Evolutionary conservation across 2,888 invertebrate species (phyloP).

Genomic region (Parochlus steinenii): DNA sequence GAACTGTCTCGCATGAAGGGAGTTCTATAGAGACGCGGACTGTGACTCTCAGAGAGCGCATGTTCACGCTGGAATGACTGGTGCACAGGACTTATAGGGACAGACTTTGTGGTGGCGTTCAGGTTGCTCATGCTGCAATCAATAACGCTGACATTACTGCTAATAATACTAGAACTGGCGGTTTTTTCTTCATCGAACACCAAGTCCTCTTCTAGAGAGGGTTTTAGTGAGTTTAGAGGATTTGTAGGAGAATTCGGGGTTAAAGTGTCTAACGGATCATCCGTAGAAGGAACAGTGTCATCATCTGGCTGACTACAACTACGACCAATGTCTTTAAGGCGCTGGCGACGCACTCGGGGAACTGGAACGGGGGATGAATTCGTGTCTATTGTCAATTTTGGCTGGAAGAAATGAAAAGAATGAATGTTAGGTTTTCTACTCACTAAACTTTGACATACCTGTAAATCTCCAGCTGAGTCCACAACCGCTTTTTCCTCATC

Average conservation of each 20-base stretch:
- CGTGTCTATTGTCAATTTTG: too few relatives aligned
- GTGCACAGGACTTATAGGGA: too few relatives aligned
- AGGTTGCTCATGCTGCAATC: too few relatives aligned
- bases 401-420: too few relatives aligned
- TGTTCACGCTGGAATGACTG: constrained; percentile 5
- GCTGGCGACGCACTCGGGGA: neutral
- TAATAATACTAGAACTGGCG: constrained; percentile 5
- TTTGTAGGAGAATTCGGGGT: constrained; percentile 8
- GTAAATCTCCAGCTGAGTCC: too few relatives aligned
- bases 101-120: too few relatives aligned
- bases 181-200: constrained; percentile 8
- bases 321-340: constrained; percentile 15
- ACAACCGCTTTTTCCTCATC: too few relatives aligned
- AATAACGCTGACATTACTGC: too few relatives aligned
- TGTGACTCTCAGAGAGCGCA: constrained; percentile 33
- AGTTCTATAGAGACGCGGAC: constrained; percentile 30
- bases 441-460: too few relatives aligned
- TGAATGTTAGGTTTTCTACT: too few relatives aligned
- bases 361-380: constrained; percentile 8
- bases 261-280: constrained; percentile 5
- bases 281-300: neutral
- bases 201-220: too few relatives aligned
- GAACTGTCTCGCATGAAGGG: constrained; percentile 35
- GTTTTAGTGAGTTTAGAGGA: too few relatives aligned
- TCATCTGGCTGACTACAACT: constrained; percentile 16